Base-by-base conservation (phyloP, 2,113 vertebrate species). In the Microtus pennsylvanicus region DNA sequence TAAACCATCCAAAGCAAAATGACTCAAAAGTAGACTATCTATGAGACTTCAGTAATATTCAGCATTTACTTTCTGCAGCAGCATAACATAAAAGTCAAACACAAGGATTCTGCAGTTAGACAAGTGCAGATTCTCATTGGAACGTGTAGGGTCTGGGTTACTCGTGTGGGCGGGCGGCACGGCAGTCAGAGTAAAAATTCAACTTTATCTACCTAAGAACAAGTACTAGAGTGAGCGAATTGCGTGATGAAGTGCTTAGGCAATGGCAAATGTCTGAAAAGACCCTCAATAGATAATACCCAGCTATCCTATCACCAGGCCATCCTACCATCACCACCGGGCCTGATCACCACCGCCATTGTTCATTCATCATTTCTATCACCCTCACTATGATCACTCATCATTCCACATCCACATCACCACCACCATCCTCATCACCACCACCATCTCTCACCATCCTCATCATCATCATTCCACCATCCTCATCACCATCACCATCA, bases 191-290 rank as follows among this genome's bases (percentile, higher is more conserved):
- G n/a, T n/a, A 42, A 93, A 10, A 94, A 77, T 82, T 61, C 67
- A 77, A 75, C 52, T 10, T 55, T 26, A 67, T 76, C 24, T 67
- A 21, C 33, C 52, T 91, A 87, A 74, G 69, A 67, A n/a, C 12
- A 35, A 78, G 24, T 7, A 17, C 65, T 89, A 78, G 69, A 69
- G n/a, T 92, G 87, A 86, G 12, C 0, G 50, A n/a, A 83, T 85
- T 16, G n/a, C n/a, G 24, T 92, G 75, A 45, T 3, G 65, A 95
- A 92, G 50, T 14, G 28, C 63, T 95, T 90, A 91, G 74, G 74
- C 38, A 87, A 33, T 82, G 38, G 61, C 26, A 93, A 93, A 86
- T 35, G n/a, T n/a, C n/a, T n/a, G n/a, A n/a, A n/a, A n/a, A n/a
- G 35, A 35, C 55, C 24, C 61, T 89, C 50, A n/a, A 55, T 45